phyloP scores from a whole-genome alignment of 2,888 invertebrate species.

The Seladonia tumulorum region DNA sequence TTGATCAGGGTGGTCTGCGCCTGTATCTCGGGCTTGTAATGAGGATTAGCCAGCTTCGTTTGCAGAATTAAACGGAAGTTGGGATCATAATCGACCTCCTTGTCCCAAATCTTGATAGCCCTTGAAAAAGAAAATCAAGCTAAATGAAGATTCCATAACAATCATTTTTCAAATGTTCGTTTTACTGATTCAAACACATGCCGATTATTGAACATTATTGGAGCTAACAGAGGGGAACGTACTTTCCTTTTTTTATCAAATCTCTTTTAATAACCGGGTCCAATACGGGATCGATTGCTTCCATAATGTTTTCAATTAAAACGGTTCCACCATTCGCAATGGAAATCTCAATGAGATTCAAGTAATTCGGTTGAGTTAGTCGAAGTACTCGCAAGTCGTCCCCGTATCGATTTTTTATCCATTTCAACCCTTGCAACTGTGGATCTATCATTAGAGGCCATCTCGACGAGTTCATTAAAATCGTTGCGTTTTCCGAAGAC shows the following conservation, averaged over 20 bases:
- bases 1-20: slow-evolving; percentile 98
- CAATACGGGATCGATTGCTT: slow-evolving; percentile 94
- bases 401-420: slow-evolving; percentile 96
- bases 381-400: slow-evolving; percentile 90
- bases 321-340: slow-evolving; percentile 91
- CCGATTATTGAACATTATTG: too few relatives aligned
- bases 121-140: slow-evolving; percentile 74
- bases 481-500: slow-evolving; percentile 98
- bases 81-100: slow-evolving; percentile 95
- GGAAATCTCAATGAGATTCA: slow-evolving; percentile 92
- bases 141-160: background rate
- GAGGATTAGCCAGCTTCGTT: slow-evolving; percentile 97
- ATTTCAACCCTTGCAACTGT: slow-evolving; percentile 95
- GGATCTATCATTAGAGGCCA: slow-evolving; percentile 99
- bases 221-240: slow-evolving; percentile 2
- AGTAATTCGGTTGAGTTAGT: slow-evolving; percentile 92
- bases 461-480: slow-evolving; percentile 93
- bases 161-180: background rate
- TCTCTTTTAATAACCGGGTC: slow-evolving; percentile 95
- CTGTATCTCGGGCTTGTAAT: slow-evolving; percentile 98
- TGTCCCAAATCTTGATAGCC: slow-evolving; percentile 94
- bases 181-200: background rate
- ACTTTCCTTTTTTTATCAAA: slow-evolving; percentile 94
- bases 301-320: slow-evolving; percentile 95
- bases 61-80: slow-evolving; percentile 94